These are phyloP conservation scores for Entelurus aequoreus DNA, from an alignment of 2,113 vertebrate genomes.

Conservation along the genomic window DNA sequence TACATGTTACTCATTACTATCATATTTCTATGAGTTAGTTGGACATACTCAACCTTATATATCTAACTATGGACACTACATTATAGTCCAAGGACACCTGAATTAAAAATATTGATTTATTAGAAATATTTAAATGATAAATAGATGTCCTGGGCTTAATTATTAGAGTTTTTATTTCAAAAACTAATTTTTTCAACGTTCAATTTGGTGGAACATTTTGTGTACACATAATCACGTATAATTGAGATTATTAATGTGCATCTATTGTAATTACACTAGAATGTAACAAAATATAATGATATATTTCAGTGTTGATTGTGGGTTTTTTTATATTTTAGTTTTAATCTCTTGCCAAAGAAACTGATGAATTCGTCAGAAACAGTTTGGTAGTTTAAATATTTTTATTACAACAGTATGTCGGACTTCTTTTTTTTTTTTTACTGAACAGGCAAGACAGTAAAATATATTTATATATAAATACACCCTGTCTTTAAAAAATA, in stretches of 20 bases:
- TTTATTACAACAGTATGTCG: constrained; percentile 18
- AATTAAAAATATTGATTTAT: no score
- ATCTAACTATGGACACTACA: no score
- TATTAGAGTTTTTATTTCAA: no score
- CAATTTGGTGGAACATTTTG: neutral
- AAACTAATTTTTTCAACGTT: no score
- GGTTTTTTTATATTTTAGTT: no score
- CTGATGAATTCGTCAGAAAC: constrained; percentile 4
- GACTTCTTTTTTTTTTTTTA: constrained; percentile 21
- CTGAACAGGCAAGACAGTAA: constrained; percentile 37
- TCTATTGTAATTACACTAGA: neutral
- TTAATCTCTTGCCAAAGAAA: neutral
- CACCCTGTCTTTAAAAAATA: constrained; percentile 64
- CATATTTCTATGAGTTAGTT: no score
- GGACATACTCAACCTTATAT: no score
- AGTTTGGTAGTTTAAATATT: constrained; percentile 23
- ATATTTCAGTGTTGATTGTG: no score
- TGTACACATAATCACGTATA: neutral
- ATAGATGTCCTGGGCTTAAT: no score
- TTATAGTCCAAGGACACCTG: no score
- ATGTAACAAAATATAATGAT: neutral
- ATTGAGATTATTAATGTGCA: neutral
- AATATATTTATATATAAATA: constrained; percentile 63
- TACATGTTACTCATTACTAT: no score
- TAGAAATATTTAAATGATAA: no score